Evolutionary conservation across 2,113 vertebrate species (phyloP).

Genomic region (Apistogramma diplotaenia): DNA sequence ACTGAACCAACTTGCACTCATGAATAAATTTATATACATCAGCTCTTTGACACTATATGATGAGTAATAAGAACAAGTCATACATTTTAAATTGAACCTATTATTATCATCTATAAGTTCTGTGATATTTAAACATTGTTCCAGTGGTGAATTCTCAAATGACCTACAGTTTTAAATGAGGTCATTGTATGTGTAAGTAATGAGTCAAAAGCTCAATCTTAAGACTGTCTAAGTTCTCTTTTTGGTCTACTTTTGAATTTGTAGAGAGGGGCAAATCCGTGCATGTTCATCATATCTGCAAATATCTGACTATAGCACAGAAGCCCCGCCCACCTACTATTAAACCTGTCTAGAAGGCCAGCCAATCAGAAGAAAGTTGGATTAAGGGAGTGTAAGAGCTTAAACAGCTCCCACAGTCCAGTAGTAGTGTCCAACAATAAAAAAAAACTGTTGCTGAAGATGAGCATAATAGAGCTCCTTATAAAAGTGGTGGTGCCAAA

Average conservation of each 20-base stretch:
- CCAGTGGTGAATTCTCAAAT: background rate
- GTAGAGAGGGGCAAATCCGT: background rate
- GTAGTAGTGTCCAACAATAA: background rate
- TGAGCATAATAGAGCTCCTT: too few relatives aligned
- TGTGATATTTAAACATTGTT: rapidly evolving
- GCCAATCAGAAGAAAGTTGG: background rate
- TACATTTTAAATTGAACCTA: background rate
- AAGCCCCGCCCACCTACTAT: too few relatives aligned
- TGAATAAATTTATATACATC: background rate
- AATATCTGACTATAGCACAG: background rate
- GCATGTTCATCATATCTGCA: background rate
- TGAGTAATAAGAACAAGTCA: background rate
- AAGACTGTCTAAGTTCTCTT: background rate
- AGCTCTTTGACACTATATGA: background rate
- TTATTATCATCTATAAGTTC: background rate
- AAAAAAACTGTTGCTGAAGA: too few relatives aligned
- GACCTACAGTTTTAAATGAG: too few relatives aligned
- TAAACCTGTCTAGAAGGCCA: background rate
- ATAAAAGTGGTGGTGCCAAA: too few relatives aligned
- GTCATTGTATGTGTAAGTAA: too few relatives aligned
- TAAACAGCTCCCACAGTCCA: background rate
- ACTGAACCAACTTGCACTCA: background rate
- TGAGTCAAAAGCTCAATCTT: background rate
- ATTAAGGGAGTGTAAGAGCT: background rate
- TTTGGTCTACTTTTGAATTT: background rate